Evolutionary conservation across 2,888 invertebrate species (phyloP).

Genomic region (Aradus depressus): DNA sequence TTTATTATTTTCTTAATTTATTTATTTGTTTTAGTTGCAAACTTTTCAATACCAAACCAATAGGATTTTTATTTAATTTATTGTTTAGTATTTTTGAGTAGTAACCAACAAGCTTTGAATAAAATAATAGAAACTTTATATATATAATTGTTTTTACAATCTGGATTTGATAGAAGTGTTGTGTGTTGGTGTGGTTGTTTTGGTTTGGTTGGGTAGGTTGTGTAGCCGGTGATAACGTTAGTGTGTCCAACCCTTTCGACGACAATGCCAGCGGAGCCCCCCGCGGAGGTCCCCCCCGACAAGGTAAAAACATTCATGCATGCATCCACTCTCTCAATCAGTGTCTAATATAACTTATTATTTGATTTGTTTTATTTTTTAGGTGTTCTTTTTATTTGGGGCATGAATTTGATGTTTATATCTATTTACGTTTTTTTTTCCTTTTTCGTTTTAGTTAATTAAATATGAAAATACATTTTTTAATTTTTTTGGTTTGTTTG

Average conservation of each 20-base stretch:
- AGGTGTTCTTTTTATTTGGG: conserved; percentile 7
- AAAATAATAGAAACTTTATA: background rate
- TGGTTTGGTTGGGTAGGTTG: conserved; percentile 29
- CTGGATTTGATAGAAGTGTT: background rate
- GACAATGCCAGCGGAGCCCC: conserved; percentile 51
- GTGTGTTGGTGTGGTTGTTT: conserved; percentile 11
- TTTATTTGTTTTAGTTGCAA: conserved; percentile 19
- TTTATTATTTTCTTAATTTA: conserved; percentile 10
- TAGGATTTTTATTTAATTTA: too few relatives aligned
- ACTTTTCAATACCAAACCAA: too few relatives aligned
- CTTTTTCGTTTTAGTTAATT: background rate
- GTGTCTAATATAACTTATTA: conserved; percentile 20
- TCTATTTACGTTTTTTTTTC: conserved; percentile 11
- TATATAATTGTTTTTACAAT: background rate
- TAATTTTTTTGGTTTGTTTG: background rate
- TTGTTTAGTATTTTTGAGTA: conserved; percentile 15
- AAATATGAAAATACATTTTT: background rate
- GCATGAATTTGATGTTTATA: conserved; percentile 5
- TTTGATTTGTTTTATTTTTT: conserved; percentile 14
- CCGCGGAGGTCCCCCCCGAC: conserved; percentile 25
- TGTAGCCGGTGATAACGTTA: conserved; percentile 60
- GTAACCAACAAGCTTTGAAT: conserved; percentile 18
- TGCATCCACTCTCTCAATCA: conserved; percentile 30
- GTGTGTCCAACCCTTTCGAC: conserved; percentile 78
- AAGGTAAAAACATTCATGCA: conserved; percentile 32